A percentile compares a stretch with the other conserved stretches of the same genome.
Evolutionary conservation across 2,797 vertebrate species (phyloP).

Genomic region (Falco naumanni): DNA sequence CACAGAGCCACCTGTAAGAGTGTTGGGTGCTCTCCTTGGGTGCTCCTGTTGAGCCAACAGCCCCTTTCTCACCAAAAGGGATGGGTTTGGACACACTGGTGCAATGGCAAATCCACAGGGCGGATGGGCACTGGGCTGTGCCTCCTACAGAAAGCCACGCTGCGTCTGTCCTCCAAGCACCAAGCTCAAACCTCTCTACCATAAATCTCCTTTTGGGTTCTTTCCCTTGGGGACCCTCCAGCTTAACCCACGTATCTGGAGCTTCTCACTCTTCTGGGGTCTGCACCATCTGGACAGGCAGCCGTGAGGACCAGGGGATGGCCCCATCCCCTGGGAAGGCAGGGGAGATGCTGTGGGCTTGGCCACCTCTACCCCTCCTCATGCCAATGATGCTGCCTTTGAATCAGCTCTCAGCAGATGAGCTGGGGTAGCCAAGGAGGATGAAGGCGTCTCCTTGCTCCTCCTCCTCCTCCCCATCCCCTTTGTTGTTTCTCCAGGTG

Average conservation of each 20-base stretch:
- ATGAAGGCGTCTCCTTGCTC: background rate
- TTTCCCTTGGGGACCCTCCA: background rate
- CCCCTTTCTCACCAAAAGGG: background rate
- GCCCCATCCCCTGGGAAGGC: background rate
- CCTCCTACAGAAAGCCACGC: fast-evolving
- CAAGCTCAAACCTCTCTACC: background rate
- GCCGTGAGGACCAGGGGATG: fast-evolving
- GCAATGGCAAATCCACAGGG: background rate
- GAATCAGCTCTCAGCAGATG: background rate
- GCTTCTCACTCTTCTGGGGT: background rate
- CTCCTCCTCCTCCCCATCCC: background rate
- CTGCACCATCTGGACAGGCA: background rate
- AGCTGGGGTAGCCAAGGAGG: background rate
- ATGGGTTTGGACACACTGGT: background rate
- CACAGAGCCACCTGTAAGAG: background rate
- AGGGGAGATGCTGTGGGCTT: background rate
- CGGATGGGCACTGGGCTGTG: fast-evolving
- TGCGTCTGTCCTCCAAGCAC: fast-evolving
- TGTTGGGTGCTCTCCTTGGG: background rate
- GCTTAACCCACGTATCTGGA: background rate
- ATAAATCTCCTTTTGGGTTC: background rate
- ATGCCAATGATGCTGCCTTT: background rate
- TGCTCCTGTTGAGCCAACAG: background rate
- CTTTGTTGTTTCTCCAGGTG: constrained; percentile 14
- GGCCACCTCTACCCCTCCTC: background rate